Evolutionary conservation across 1,140 invertebrate species (phyloP), one percentile per base, ranked within the genome.

Genomic region (Drosophila albomicans): DNA sequence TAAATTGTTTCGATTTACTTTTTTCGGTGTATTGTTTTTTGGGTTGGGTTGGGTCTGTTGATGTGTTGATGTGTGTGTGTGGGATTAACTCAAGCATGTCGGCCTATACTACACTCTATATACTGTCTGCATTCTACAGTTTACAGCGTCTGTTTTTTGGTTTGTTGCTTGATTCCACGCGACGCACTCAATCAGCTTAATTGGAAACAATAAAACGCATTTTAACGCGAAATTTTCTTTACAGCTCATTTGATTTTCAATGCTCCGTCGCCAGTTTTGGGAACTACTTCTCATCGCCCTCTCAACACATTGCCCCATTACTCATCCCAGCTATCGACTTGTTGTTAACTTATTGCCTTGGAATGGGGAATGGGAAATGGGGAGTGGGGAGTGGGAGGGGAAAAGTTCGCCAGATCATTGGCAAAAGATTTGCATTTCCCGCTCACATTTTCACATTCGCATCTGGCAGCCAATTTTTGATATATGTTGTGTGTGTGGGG

Each of bases 161-260:
- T 13, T 46, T 20, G 5, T 5, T 49, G 13, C 32, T 30, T n/a
- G 32, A 54, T 38, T n/a, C 56, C 25, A 25, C 11, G 10, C 48
- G 52, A 41, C 46, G 66, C 81, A 84, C 73, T 76, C 84, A 86
- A 87, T 87, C 76, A 72, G 63, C 77, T 64, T 87, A 87, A 87
- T 87, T 87, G 82, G 67, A 65, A 88, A 80, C 84, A 87, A 87
- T 88, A 87, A 86, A 88, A 87, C 84, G 84, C 84, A 82, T 87
- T 87, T 87, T 87, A 79, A 82, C 68, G 79, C 81, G 68, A 84
- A 73, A 85, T 84, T 84, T 67, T 52, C 75, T 84, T 84, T 82
- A 85, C 81, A 85, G 81, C 82, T 84, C 77, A 84, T 84, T 84
- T 84, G 77, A 64, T 77, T 78, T 85, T 64, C 67, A 78, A 79